Base-by-base conservation (phyloP, 2,888 invertebrate species). In the Gortyna flavago region DNA sequence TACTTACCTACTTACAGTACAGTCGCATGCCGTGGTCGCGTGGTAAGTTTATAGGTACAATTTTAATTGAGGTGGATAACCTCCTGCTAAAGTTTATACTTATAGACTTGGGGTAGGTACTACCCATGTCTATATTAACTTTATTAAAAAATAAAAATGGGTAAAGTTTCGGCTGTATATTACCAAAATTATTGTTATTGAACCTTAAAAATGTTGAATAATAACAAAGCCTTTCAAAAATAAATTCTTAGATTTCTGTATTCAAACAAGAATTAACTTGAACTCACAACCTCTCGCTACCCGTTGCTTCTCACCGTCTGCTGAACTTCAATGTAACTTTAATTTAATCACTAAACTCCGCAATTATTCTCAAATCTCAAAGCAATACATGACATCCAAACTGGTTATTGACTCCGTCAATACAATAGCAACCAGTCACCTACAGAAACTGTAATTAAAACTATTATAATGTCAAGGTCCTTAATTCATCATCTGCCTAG, bases 321-420 rank as follows among this genome's bases (percentile, higher is more conserved):
- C 64, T 81, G 77, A 82, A 80, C 48, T 77, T 69, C n/a, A 69
- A 64, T 77, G 29, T 59, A 9, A 54, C 16, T n/a, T 69, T 65
- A 68, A 76, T 81, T 76, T 38, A 65, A 74, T 82, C 0, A 77
- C 51, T 35, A 44, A 44, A 29, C 44, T 38, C 35, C 16, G 13
- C 62, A 66, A 82, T 76, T 32, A 64, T 75, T 64, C 6, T 75
- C 25, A 67, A 68, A 64, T 75, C 25, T 64, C 51, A 80, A 64
- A 75, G 18, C 48, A 64, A 35, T 48, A 25, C 61, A 35, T 35
- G 2, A 35, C 3, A 38, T 62, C 38, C 16, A 67, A 74, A 68
- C 41, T 51, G 68, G 64, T 44, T 59, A 41, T 57, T 59, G 48
- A 64, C 62, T 69, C 25, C 61, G 9, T 3, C 25, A 1, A 16